A percentile compares a stretch with the other conserved stretches of the same genome.
Evolutionary conservation across 2,888 invertebrate species (phyloP).

Genomic region (Antheraea assamensis): DNA sequence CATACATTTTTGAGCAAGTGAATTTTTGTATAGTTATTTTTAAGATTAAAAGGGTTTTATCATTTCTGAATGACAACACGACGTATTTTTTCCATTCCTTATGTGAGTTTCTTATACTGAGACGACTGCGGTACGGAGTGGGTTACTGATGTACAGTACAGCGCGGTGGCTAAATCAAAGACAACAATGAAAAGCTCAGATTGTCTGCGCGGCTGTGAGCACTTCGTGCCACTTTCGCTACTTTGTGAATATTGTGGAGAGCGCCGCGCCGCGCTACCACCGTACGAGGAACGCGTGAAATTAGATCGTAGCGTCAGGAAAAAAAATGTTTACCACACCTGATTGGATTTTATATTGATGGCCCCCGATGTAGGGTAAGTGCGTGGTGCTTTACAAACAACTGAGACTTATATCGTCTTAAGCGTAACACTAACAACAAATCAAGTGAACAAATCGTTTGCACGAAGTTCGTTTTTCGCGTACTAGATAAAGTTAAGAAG

Average conservation of each 20-base stretch:
- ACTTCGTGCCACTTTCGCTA: slow-evolving; percentile 76
- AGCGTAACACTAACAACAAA: slow-evolving; percentile 5
- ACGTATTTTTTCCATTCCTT: not conserved
- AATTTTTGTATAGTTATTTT: not conserved
- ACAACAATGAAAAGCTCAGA: slow-evolving; percentile 68
- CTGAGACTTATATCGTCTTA: slow-evolving; percentile 19
- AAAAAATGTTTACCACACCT: slow-evolving; percentile 39
- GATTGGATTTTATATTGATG: slow-evolving; percentile 36
- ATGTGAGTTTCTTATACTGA: not conserved
- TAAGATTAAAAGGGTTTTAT: not conserved
- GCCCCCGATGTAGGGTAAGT: slow-evolving; percentile 23
- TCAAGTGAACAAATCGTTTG: slow-evolving; percentile 1
- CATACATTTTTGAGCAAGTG: not conserved
- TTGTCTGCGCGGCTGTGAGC: slow-evolving; percentile 66
- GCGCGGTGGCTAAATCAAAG: slow-evolving; percentile 67
- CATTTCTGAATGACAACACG: not conserved
- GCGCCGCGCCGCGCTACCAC: slow-evolving; percentile 31
- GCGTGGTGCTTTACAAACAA: slow-evolving; percentile 19
- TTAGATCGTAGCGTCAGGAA: slow-evolving; percentile 60
- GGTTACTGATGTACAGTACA: slow-evolving; percentile 32
- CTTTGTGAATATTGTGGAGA: slow-evolving; percentile 67
- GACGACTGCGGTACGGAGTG: slow-evolving; percentile 14
- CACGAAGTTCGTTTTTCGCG: not conserved
- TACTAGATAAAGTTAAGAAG: not conserved
- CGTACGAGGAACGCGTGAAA: slow-evolving; percentile 58